phyloP scores from a whole-genome alignment of 2,113 vertebrate species.

The Jaculus jaculus region DNA sequence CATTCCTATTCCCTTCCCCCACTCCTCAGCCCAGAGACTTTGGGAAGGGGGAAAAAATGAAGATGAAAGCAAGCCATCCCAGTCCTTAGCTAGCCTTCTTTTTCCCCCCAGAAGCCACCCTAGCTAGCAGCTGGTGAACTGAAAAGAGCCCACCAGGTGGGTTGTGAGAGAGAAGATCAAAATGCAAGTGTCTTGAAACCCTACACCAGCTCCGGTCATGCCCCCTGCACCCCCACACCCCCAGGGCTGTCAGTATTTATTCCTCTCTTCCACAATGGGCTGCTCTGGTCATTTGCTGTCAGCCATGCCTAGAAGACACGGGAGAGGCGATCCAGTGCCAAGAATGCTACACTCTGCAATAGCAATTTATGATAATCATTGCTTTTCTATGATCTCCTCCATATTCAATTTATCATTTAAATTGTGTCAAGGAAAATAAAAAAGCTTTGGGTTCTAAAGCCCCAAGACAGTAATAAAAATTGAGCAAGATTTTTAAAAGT shows the following conservation, averaged over 20 bases:
- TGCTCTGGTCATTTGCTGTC: not conserved
- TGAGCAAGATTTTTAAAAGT: conserved; percentile 31
- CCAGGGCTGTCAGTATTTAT: accelerated
- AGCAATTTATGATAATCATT: too few species aligned
- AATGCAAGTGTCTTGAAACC: not conserved
- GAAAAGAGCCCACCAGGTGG: not conserved
- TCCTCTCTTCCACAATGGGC: not conserved
- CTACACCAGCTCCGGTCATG: not conserved
- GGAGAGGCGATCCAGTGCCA: not conserved
- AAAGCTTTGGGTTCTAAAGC: not conserved
- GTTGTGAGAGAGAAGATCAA: not conserved
- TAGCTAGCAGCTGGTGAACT: not conserved
- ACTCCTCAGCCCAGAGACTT: not conserved
- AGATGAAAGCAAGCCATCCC: accelerated
- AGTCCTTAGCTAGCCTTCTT: not conserved
- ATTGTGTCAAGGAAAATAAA: not conserved
- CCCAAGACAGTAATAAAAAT: conserved; percentile 23
- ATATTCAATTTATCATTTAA: not conserved
- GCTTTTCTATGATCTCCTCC: not conserved
- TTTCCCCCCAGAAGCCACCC: not conserved
- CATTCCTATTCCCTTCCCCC: too few species aligned
- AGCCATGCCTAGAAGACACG: not conserved
- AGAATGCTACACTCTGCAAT: not conserved
- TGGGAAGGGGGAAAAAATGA: not conserved
- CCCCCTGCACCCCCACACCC: not conserved